Base-by-base conservation (phyloP, 1,140 invertebrate genomes). In the Callitettix versicolor region DNA sequence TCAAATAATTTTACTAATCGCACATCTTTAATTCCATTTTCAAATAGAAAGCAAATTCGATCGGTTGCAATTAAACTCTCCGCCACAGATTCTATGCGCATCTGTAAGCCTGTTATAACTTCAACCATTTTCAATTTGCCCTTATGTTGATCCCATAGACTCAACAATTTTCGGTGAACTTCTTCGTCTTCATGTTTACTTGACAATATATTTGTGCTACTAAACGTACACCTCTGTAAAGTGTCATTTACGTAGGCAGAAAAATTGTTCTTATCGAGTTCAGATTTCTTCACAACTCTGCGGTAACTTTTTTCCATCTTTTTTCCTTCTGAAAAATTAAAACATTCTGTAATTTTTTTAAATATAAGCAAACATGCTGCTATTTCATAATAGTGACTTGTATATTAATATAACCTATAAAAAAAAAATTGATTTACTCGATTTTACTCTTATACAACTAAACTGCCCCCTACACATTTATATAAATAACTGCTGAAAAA, bases 31-130 rank as follows among this genome's bases (percentile, higher is more conserved):
- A 26, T 7, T 6, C 21, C 21, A n/a, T 33, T 6, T 17, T 49
- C 47, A 14, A n/a, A 6, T 4, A 49, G 47, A 18, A 6, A 49
- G 15, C 47, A 49, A 18, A 21, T 21, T 49, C 47, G 11, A 33
- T 49, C 47, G 3, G 30, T 33, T 15, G 36, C 47, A n/a, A 49
- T 17, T n/a, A 49, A 18, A 33, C 47, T 49, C 47, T 49, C 47
- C 9, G 21, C 26, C 7, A 49, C 47, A 3, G 47, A 33, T 15
- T 49, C 47, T 17, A 49, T 14, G 20, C 47, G 36, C 47, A 49
- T 49, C 47, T 49, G 47, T 6, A 49, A 33, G 14, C 3, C 47
- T 49, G 47, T 49, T 14, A 49, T 3, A 17, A 33, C 26, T 33
- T 49, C 47, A 2, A 49, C 47, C 15, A 33, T 24, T 33, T 6